Evolutionary conservation across 2,113 vertebrate genomes (phyloP).

Genomic region (Chloropsis hardwickii): DNA sequence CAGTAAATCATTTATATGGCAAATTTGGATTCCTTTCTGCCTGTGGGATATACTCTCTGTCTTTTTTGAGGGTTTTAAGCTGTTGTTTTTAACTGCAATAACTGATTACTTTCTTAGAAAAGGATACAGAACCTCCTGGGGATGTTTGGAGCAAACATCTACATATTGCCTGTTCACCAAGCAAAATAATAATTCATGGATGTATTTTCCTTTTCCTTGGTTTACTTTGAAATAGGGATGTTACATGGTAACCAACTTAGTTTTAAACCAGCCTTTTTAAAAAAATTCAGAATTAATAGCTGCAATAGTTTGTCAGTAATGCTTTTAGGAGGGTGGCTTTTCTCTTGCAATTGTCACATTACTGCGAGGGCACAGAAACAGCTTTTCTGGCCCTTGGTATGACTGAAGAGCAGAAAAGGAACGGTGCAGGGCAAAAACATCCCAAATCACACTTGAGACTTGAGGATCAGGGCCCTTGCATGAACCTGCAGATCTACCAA

Average conservation of each 20-base stretch:
- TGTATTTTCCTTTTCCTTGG: background rate
- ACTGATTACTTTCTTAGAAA: background rate
- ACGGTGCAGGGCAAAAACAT: background rate
- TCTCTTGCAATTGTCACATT: background rate
- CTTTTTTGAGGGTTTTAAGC: background rate
- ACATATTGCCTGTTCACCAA: background rate
- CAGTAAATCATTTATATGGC: background rate
- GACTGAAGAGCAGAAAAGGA: background rate
- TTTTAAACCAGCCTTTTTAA: rapidly evolving
- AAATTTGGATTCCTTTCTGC: background rate
- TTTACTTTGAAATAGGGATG: background rate
- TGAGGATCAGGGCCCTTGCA: background rate
- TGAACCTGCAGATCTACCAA: background rate
- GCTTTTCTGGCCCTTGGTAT: background rate
- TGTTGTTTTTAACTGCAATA: background rate
- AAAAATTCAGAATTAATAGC: background rate
- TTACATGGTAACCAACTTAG: background rate
- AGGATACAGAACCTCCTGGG: background rate
- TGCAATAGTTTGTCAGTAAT: background rate
- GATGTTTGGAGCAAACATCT: background rate
- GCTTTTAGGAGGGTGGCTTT: background rate
- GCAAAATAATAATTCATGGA: background rate
- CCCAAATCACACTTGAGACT: background rate
- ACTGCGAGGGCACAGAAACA: background rate
- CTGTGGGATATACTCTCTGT: background rate